Evolutionary conservation across 2,113 vertebrate species (phyloP).

Genomic region (Procapra przewalskii): DNA sequence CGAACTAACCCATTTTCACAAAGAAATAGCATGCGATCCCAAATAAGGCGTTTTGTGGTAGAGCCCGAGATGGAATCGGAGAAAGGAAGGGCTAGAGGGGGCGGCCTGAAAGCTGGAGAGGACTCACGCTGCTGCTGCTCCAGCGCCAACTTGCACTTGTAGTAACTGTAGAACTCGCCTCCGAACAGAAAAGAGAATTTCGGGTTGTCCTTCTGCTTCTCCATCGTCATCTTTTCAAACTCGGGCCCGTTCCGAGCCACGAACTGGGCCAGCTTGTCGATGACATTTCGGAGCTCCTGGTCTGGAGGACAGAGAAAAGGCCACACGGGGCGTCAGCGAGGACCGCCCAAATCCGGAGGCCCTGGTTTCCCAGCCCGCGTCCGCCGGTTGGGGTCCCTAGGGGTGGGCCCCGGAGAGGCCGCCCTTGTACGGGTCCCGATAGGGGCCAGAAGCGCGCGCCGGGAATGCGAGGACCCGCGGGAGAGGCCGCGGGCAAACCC

Average conservation of each 20-base stretch:
- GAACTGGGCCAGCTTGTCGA: constrained; percentile 98
- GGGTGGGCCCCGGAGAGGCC: not conserved
- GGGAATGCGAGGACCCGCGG: not conserved
- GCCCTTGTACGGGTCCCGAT: constrained; percentile 24
- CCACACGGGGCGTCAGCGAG: constrained; percentile 4
- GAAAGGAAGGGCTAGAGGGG: not conserved
- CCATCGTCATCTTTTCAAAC: constrained; percentile 99
- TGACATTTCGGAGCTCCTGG: constrained; percentile 97
- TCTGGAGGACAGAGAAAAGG: constrained; percentile 79
- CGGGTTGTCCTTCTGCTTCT: constrained; percentile 98
- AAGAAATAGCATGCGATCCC: not conserved
- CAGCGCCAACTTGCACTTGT: constrained; percentile 95
- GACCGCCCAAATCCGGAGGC: not conserved
- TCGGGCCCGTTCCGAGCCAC: constrained; percentile 97
- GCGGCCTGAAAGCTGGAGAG: not conserved
- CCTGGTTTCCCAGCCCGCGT: not conserved
- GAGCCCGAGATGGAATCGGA: not conserved
- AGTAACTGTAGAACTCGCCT: constrained; percentile 96
- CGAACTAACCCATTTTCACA: not conserved
- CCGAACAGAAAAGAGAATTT: constrained; percentile 99
- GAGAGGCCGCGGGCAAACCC: constrained; percentile 27
- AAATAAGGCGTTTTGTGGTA: not conserved
- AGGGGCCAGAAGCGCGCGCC: constrained; percentile 21
- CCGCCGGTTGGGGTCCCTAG: not conserved
- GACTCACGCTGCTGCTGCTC: constrained; percentile 94